These are phyloP conservation scores for Penelope pileata DNA, from an alignment of 2,113 vertebrate genomes.

Conservation along the genomic window DNA sequence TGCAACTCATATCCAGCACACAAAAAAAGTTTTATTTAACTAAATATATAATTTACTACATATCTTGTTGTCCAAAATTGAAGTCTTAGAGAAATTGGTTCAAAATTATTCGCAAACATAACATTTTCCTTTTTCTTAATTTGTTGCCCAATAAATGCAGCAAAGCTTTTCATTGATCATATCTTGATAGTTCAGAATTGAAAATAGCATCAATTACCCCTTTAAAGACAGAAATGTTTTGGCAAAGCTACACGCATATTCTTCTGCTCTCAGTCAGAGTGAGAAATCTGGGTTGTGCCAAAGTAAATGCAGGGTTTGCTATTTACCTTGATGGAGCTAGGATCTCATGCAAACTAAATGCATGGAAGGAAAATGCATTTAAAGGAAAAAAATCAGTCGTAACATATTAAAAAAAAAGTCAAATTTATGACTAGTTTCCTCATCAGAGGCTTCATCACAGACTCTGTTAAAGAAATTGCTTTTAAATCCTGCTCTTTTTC, in stretches of 20 bases:
- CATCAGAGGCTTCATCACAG: background rate
- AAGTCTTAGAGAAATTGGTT: background rate
- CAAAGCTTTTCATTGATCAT: background rate
- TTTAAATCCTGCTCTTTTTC: background rate
- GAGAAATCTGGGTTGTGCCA: background rate
- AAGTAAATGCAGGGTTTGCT: background rate
- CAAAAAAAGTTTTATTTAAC: background rate
- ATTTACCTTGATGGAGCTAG: background rate
- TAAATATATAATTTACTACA: conserved; percentile 29
- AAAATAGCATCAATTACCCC: background rate
- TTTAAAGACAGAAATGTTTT: background rate
- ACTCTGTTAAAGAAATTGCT: accelerated
- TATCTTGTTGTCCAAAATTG: background rate
- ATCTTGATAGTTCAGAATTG: background rate
- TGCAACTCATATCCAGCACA: background rate
- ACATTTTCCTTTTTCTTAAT: conserved; percentile 21
- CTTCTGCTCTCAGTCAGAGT: background rate
- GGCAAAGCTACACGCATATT: background rate
- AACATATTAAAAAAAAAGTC: background rate
- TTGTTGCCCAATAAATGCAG: background rate
- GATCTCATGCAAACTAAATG: too few relatives aligned
- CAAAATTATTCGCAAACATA: conserved; percentile 39
- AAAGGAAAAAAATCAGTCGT: background rate
- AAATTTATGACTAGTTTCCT: background rate
- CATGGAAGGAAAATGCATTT: too few relatives aligned